Percentiles rank a stretch among this genome's conserved stretches.
Conservation (phyloP, 2,113 vertebrate species). For the Solea solea region DNA sequence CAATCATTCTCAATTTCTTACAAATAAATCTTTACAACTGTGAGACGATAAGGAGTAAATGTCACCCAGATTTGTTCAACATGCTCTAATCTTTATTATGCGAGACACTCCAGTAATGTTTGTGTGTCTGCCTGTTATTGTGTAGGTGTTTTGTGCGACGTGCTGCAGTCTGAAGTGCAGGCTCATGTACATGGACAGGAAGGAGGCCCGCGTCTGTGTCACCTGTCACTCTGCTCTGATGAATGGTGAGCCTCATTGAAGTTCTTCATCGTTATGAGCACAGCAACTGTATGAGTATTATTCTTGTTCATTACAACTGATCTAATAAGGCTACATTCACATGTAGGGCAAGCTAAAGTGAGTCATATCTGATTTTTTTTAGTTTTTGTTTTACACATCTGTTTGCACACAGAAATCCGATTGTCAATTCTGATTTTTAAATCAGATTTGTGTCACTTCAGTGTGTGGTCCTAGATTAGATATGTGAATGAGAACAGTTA, state of each 20-base stretch:
- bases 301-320: not conserved
- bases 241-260: conserved; percentile 84
- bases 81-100: too few species aligned
- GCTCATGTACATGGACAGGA: conserved; percentile 94
- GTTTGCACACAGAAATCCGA: too few species aligned
- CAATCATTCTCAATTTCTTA: not conserved
- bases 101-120: not conserved
- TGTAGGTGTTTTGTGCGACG: conserved; percentile 92
- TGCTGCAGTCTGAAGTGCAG: conserved; percentile 96
- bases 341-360: too few species aligned
- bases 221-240: conserved; percentile 94
- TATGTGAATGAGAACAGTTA: too few species aligned
- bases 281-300: not conserved
- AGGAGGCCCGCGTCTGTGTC: conserved; percentile 95
- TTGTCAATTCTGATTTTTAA: too few species aligned
- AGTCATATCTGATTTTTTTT: too few species aligned
- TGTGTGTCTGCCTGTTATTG: not conserved
- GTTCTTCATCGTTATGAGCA: not conserved
- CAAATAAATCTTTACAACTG: not conserved
- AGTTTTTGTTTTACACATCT: too few species aligned
- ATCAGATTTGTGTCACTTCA: too few species aligned
- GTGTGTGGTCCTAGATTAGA: too few species aligned
- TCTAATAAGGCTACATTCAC: too few species aligned
- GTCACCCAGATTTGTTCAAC: not conserved
- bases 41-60: not conserved